Percentiles rank a stretch among this genome's conserved stretches.
These are phyloP conservation scores for Porites divaricata DNA, from an alignment of 92 coral and sea anemone species.

Conservation along the genomic window DNA sequence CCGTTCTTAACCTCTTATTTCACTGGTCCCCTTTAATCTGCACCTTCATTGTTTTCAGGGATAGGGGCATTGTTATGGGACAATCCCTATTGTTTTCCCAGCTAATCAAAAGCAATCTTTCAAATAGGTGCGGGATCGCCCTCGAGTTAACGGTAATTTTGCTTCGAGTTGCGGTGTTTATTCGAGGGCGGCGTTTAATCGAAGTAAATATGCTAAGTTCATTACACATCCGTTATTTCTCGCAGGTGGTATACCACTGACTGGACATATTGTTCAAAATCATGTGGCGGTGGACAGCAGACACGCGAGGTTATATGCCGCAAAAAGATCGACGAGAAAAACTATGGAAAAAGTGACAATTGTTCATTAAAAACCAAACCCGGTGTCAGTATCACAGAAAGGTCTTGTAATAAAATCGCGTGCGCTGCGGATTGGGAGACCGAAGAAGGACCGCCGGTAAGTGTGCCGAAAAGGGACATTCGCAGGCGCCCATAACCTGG, in stretches of 20 bases:
- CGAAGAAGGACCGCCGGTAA: conserved; percentile 6
- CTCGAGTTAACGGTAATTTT: no score
- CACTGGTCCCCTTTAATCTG: no score
- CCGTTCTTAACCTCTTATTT: no score
- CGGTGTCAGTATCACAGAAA: background rate
- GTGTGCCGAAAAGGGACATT: background rate
- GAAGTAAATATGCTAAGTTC: background rate
- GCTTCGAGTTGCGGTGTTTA: no score
- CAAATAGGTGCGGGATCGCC: no score
- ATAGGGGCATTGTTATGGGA: no score
- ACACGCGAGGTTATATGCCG: background rate
- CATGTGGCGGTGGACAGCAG: conserved; percentile 6
- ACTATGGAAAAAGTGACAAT: background rate
- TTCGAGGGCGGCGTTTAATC: no score
- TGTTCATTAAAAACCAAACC: conserved; percentile 2
- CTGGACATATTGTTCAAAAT: background rate
- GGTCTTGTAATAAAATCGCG: conserved; percentile 2
- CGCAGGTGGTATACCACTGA: conserved; percentile 3
- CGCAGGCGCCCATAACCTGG: background rate
- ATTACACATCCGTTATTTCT: background rate
- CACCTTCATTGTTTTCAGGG: no score
- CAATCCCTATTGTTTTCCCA: no score
- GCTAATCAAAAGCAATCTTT: no score
- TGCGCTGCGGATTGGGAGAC: conserved; percentile 22
- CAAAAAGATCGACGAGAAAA: background rate